phyloP scores from a whole-genome alignment of 2,113 vertebrate genomes.

The Mus spicilegus region DNA sequence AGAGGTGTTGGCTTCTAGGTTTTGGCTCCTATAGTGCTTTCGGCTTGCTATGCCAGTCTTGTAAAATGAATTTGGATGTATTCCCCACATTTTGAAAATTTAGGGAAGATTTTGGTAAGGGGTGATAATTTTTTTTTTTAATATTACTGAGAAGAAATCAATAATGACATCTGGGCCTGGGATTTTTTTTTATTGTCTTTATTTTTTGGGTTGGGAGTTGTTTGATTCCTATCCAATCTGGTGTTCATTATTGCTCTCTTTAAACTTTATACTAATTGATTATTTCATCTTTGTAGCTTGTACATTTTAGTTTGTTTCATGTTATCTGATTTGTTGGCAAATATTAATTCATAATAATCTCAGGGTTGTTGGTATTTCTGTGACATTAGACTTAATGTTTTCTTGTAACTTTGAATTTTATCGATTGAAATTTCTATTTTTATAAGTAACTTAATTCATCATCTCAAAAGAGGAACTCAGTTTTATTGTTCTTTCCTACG shows the following conservation, averaged over 20 bases:
- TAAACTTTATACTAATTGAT: background rate
- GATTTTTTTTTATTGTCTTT: too few species aligned
- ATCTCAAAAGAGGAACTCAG: background rate
- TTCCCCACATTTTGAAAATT: background rate
- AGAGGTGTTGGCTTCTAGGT: background rate
- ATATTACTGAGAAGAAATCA: background rate
- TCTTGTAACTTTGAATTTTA: background rate
- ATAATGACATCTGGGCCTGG: background rate
- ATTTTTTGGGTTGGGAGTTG: too few species aligned
- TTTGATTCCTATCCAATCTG: background rate
- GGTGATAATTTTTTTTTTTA: background rate
- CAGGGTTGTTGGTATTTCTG: background rate
- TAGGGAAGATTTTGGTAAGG: background rate
- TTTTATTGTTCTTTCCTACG: background rate
- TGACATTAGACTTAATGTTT: background rate
- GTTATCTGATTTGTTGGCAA: background rate
- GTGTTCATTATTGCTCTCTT: background rate
- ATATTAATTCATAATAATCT: background rate
- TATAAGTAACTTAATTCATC: background rate
- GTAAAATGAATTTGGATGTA: background rate
- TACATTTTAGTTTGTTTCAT: background rate
- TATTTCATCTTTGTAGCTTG: background rate
- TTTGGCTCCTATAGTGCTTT: background rate
- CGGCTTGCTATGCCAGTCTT: background rate
- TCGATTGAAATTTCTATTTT: background rate